Evolutionary conservation across 2,797 vertebrate species (phyloP).

Genomic region (Oreonectes daqikongensis): DNA sequence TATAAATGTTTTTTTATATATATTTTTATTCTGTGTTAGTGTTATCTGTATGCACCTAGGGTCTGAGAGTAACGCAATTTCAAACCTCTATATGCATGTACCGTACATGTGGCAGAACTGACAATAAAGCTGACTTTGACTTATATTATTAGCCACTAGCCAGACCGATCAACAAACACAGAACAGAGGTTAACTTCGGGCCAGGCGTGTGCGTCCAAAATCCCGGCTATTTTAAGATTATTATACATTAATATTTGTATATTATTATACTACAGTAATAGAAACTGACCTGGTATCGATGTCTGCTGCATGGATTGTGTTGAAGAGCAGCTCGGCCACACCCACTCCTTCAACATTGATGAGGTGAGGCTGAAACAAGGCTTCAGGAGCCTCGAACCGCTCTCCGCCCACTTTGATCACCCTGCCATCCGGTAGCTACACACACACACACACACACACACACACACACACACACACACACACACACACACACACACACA

Average conservation of each 20-base stretch:
- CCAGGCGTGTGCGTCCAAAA: too few relatives aligned
- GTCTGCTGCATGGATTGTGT: constrained; percentile 98
- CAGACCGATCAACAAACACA: too few relatives aligned
- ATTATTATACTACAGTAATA: not conserved
- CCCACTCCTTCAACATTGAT: constrained; percentile 98
- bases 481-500: not conserved
- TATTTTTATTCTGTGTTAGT: too few relatives aligned
- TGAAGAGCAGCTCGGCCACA: constrained; percentile 97
- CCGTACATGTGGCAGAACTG: too few relatives aligned
- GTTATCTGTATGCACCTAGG: too few relatives aligned
- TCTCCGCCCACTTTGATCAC: constrained; percentile 92
- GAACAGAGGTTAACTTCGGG: too few relatives aligned
- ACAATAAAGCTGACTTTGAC: too few relatives aligned
- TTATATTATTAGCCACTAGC: too few relatives aligned
- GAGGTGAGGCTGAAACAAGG: constrained; percentile 97
- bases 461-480: not conserved
- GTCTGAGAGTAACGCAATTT: too few relatives aligned
- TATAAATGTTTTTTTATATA: too few relatives aligned
- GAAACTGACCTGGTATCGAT: constrained; percentile 91
- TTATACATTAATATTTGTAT: too few relatives aligned
- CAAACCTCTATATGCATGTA: too few relatives aligned
- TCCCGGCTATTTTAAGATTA: not conserved
- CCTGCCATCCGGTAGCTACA: constrained; percentile 48
- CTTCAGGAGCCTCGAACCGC: constrained; percentile 96
- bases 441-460: constrained; percentile 4